These are phyloP conservation scores for Pygmarrhopalites habei DNA, from an alignment of 1,140 invertebrate genomes.

Conservation along the genomic window DNA sequence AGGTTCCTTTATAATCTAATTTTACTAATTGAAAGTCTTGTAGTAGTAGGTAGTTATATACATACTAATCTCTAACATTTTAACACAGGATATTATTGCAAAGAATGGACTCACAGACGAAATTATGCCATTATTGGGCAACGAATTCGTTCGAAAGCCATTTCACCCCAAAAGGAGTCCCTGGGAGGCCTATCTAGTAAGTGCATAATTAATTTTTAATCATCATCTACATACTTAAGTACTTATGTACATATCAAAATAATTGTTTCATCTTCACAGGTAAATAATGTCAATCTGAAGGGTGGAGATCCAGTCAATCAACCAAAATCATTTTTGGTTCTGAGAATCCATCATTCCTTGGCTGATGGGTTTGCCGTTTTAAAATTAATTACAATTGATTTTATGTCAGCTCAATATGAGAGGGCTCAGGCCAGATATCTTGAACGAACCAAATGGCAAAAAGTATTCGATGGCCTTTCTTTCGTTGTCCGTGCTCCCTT, in stretches of 20 bases:
- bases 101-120: constrained; percentile 2
- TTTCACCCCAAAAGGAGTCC: constrained; percentile 13
- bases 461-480: background rate
- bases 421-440: background rate
- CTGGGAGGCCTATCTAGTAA: constrained; percentile 30
- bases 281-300: constrained; percentile 15
- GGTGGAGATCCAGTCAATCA: background rate
- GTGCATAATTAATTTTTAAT: no score
- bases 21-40: no score
- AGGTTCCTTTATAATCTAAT: no score
- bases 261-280: no score
- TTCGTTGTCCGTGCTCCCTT: constrained; percentile 6
- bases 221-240: no score
- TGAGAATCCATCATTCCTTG: constrained; percentile 25
- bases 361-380: constrained; percentile 25
- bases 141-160: constrained; percentile 12
- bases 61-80: no score
- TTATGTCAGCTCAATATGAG: constrained; percentile 11
- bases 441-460: background rate
- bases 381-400: constrained; percentile 19
- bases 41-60: no score
- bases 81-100: background rate
- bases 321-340: constrained; percentile 13
- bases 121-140: constrained; percentile 6
- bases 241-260: no score